Conservation (phyloP, 1,140 invertebrate genomes). For the Drosophila truncata region DNA sequence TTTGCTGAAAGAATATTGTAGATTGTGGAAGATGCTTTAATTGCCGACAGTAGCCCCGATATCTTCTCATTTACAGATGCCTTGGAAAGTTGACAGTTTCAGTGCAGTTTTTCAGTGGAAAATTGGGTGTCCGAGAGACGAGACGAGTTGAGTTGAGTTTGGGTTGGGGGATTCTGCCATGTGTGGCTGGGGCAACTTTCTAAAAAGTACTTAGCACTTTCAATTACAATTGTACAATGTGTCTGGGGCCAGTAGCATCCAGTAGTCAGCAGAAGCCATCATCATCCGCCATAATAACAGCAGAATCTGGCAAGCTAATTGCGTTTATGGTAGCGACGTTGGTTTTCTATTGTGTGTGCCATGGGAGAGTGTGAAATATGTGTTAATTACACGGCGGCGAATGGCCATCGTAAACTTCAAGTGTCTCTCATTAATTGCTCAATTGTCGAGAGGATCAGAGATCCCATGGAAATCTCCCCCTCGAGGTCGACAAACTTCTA, state of each 20-base stretch:
- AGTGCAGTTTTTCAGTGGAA: slow-evolving; percentile 53
- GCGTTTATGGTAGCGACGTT: slow-evolving; percentile 32
- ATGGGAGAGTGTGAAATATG: slow-evolving; percentile 50
- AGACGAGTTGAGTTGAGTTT: not conserved
- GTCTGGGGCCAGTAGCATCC: slow-evolving; percentile 7
- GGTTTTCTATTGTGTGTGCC: slow-evolving; percentile 40
- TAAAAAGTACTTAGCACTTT: slow-evolving; percentile 57
- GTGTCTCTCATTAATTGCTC: slow-evolving; percentile 50
- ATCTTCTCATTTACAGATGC: slow-evolving; percentile 39
- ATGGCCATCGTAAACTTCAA: slow-evolving; percentile 45
- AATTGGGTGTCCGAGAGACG: slow-evolving; percentile 38
- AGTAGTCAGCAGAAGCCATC: slow-evolving; percentile 1
- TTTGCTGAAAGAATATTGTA: slow-evolving; percentile 38
- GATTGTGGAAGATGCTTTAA: slow-evolving; percentile 41
- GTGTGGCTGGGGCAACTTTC: slow-evolving; percentile 47
- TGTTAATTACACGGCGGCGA: slow-evolving; percentile 45
- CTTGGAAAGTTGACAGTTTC: slow-evolving; percentile 52
- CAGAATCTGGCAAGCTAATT: slow-evolving; percentile 52
- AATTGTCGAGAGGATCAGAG: slow-evolving; percentile 22
- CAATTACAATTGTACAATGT: slow-evolving; percentile 47
- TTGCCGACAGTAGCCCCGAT: slow-evolving; percentile 44
- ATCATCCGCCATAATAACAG: slow-evolving; percentile 12
- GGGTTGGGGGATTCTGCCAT: slow-evolving; percentile 39
- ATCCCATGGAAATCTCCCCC: slow-evolving; percentile 17
- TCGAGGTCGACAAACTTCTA: slow-evolving; percentile 32